phyloP scores from a whole-genome alignment of 2,888 invertebrate species.

The Neoascia interrupta region DNA sequence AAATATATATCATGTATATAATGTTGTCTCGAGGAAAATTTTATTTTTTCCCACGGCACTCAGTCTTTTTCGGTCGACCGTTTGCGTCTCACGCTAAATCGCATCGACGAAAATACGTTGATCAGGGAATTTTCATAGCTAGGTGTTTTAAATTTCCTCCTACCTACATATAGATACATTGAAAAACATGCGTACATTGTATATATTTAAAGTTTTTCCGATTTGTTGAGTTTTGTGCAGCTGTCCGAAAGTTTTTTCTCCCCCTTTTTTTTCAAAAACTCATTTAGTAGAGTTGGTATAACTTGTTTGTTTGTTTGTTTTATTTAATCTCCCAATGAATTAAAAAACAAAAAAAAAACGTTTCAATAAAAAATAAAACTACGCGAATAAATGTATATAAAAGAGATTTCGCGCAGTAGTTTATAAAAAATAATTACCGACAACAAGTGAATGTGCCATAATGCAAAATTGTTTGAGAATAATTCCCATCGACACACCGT shows the following conservation, averaged over 20 bases:
- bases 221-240: slow-evolving; percentile 47
- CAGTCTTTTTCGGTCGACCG: slow-evolving; percentile 63
- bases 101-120: slow-evolving; percentile 49
- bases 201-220: slow-evolving; percentile 32
- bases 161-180: slow-evolving; percentile 27
- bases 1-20: slow-evolving; percentile 14
- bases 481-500: neutral
- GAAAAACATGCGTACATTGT: slow-evolving; percentile 36
- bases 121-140: slow-evolving; percentile 45
- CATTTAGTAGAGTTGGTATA: slow-evolving; percentile 6
- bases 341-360: slow-evolving; percentile 1
- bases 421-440: neutral
- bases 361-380: no score
- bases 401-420: slow-evolving; percentile 2
- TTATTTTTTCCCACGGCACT: slow-evolving; percentile 59
- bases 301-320: slow-evolving; percentile 4
- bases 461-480: neutral
- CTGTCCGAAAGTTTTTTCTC: slow-evolving; percentile 31
- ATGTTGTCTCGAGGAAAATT: slow-evolving; percentile 42
- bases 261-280: neutral
- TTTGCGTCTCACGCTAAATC: slow-evolving; percentile 60
- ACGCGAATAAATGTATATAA: no score
- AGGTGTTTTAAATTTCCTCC: slow-evolving; percentile 44
- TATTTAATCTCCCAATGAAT: slow-evolving; percentile 28
- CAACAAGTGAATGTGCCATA: slow-evolving; percentile 16